Percentiles rank a stretch among this genome's conserved stretches.
phyloP scores from a whole-genome alignment of 2,113 vertebrate genomes.

The Ia io region DNA sequence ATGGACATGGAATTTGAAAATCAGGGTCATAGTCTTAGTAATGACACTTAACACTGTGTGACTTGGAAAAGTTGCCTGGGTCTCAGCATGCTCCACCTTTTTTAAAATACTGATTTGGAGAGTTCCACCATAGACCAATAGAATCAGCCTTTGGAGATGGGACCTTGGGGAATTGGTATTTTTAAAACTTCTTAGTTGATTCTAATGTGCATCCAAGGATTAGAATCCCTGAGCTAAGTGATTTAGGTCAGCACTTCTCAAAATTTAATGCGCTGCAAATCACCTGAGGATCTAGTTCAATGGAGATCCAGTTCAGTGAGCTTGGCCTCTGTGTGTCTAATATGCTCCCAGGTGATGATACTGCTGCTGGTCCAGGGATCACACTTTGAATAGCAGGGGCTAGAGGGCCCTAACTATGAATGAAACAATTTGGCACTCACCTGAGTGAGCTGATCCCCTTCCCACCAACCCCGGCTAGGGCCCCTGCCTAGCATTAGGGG shows the following conservation, averaged over 20 bases:
- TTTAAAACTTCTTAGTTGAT: neutral
- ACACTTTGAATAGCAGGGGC: neutral
- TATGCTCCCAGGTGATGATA: neutral
- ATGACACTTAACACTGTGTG: constrained; percentile 1
- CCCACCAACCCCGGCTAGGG: neutral
- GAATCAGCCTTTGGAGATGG: neutral
- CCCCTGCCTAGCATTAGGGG: neutral
- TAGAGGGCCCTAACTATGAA: neutral
- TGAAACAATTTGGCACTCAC: neutral
- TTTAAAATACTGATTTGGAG: neutral
- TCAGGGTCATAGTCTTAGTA: neutral
- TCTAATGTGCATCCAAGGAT: neutral
- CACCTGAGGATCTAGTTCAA: neutral
- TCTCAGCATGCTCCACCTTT: neutral
- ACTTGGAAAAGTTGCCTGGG: neutral
- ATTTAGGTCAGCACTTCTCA: neutral
- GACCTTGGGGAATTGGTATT: neutral
- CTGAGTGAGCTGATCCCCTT: neutral
- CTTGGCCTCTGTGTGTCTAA: neutral
- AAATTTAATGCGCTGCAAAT: neutral
- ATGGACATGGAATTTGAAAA: neutral
- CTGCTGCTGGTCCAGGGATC: neutral
- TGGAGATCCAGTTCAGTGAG: neutral
- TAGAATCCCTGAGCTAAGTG: neutral
- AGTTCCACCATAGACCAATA: neutral